phyloP scores from a whole-genome alignment of 1,140 invertebrate species.

The Drosophila baimaii region DNA sequence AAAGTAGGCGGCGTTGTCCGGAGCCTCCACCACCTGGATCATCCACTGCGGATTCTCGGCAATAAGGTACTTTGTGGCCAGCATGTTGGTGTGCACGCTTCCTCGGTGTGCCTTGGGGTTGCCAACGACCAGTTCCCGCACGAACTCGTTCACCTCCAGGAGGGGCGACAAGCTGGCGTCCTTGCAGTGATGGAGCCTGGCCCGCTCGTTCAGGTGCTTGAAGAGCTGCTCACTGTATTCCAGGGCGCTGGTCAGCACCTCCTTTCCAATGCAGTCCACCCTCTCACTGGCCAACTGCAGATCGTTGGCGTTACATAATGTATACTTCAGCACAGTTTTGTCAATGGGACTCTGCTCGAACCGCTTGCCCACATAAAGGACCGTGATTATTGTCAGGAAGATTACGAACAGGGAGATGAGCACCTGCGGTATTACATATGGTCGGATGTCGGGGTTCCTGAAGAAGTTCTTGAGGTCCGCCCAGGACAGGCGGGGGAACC shows the following conservation, averaged over 20 bases:
- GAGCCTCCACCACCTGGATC: constrained; percentile 81
- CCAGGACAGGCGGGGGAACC: constrained; percentile 25
- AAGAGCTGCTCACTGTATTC: constrained; percentile 57
- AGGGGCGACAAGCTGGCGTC: constrained; percentile 80
- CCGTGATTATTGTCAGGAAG: constrained; percentile 64
- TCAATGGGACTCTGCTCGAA: constrained; percentile 62
- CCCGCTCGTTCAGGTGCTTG: constrained; percentile 61
- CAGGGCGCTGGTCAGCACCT: constrained; percentile 44
- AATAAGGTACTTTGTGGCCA: constrained; percentile 88
- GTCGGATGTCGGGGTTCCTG: constrained; percentile 53
- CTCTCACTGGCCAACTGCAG: constrained; percentile 15
- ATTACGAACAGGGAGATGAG: constrained; percentile 64
- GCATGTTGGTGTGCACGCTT: constrained; percentile 86
- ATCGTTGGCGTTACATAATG: constrained; percentile 59
- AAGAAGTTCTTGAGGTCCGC: constrained; percentile 55
- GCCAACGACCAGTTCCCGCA: constrained; percentile 31
- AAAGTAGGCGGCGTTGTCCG: constrained; percentile 71
- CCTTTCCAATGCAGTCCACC: constrained; percentile 52
- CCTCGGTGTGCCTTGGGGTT: constrained; percentile 63
- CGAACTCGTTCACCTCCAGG: constrained; percentile 86
- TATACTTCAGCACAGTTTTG: constrained; percentile 50
- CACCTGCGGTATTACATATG: constrained; percentile 65
- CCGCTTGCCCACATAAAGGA: constrained; percentile 61
- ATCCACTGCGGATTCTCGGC: constrained; percentile 90
- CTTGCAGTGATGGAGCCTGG: constrained; percentile 86